These are phyloP conservation scores for Diachasma alloeum DNA, from an alignment of 1,140 invertebrate species.

Conservation along the genomic window DNA sequence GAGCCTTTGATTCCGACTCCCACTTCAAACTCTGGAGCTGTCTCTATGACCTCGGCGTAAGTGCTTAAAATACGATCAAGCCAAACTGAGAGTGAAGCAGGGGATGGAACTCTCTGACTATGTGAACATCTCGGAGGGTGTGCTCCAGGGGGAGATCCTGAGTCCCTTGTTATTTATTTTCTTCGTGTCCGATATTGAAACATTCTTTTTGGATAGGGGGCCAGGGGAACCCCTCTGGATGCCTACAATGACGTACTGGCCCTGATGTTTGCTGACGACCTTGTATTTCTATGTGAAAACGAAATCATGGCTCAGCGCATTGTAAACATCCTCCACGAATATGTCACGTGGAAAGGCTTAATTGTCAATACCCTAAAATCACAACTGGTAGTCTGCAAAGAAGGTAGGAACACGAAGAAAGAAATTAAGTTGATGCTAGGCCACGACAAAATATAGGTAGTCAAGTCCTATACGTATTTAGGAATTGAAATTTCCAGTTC, in stretches of 20 bases:
- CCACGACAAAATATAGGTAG: background rate
- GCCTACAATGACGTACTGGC: conserved; percentile 21
- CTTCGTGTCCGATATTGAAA: conserved; percentile 31
- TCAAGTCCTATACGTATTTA: conserved; percentile 20
- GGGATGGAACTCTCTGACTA: background rate
- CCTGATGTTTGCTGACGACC: conserved; percentile 36
- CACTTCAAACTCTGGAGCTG: conserved; percentile 8
- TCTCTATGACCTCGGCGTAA: background rate
- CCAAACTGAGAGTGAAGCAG: background rate
- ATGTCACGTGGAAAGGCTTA: conserved; percentile 25
- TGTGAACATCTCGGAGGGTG: background rate
- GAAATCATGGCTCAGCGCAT: conserved; percentile 9
- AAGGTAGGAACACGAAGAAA: conserved; percentile 20
- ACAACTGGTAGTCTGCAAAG: conserved; percentile 35
- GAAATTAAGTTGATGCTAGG: background rate
- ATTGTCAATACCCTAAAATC: conserved; percentile 35
- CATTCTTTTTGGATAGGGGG: conserved; percentile 22
- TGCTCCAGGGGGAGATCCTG: too few relatives aligned
- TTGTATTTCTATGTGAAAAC: conserved; percentile 30
- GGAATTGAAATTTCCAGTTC: conserved; percentile 24
- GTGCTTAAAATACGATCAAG: background rate
- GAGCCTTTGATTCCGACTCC: conserved; percentile 24
- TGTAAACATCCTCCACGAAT: conserved; percentile 24
- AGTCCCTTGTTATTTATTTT: conserved; percentile 30
- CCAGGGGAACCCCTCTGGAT: conserved; percentile 23